Evolutionary conservation across 1,140 invertebrate genomes (phyloP).

Genomic region (Doryteuthis pealeii): DNA sequence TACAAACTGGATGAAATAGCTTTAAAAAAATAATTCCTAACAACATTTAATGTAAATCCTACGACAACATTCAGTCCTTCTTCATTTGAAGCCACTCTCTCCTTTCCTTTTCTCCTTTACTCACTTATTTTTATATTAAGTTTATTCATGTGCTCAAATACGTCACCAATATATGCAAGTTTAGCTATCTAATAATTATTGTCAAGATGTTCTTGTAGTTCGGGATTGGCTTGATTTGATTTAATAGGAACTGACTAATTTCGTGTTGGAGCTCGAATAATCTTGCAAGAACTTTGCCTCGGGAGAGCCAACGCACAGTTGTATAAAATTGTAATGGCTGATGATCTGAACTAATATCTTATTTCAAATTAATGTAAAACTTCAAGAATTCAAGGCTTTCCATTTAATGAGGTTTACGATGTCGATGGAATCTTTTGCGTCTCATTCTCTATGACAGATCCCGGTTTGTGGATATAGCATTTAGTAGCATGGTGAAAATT

Average conservation of each 20-base stretch:
- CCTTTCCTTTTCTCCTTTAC: too few species aligned
- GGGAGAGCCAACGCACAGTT: background rate
- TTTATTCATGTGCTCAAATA: constrained; percentile 3
- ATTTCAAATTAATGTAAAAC: background rate
- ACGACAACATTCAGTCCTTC: too few species aligned
- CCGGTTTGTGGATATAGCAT: too few species aligned
- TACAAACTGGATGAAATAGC: too few species aligned
- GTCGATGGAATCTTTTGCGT: background rate
- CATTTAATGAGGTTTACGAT: background rate
- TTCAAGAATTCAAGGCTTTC: background rate
- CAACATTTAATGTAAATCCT: too few species aligned
- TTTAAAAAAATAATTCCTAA: too few species aligned
- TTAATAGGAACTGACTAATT: background rate
- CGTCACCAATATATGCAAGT: background rate
- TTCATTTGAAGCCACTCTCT: too few species aligned
- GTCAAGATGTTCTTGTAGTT: background rate
- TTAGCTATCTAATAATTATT: constrained; percentile 1
- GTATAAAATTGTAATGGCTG: background rate
- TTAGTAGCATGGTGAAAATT: too few species aligned
- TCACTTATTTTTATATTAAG: constrained; percentile 7
- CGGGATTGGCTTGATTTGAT: background rate
- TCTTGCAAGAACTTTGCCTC: background rate
- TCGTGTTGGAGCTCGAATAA: background rate
- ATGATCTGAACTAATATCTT: background rate
- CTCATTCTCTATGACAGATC: too few species aligned